Evolutionary conservation across 2,888 invertebrate species (phyloP).

Genomic region (Octonoba sinensis): DNA sequence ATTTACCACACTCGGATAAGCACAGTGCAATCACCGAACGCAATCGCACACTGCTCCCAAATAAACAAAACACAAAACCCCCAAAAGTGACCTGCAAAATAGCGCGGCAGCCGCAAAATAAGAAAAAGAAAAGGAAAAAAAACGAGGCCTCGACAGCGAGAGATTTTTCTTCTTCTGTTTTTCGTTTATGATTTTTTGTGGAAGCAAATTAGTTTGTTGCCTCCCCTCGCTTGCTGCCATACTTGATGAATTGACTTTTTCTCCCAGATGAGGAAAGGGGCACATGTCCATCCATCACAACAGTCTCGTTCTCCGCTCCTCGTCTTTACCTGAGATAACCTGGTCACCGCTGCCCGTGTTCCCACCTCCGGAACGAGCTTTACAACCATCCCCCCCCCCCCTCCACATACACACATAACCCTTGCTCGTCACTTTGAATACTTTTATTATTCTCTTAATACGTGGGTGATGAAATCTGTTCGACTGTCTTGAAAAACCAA

Average conservation of each 20-base stretch:
- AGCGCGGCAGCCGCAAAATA: background rate
- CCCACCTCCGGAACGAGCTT: background rate
- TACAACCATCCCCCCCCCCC: background rate
- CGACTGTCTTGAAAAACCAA: no score
- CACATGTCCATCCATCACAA: constrained; percentile 29
- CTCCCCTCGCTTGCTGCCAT: constrained; percentile 17
- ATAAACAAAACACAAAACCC: background rate
- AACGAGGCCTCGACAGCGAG: background rate
- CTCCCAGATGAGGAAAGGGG: constrained; percentile 18
- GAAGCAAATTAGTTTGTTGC: constrained; percentile 57
- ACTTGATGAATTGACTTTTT: constrained; percentile 59
- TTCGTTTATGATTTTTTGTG: constrained; percentile 8
- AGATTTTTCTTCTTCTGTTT: background rate
- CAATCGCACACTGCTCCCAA: background rate
- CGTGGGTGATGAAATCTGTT: no score
- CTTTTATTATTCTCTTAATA: no score
- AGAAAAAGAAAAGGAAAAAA: background rate
- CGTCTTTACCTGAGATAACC: constrained; percentile 36
- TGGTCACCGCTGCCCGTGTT: no score
- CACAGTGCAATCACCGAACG: no score
- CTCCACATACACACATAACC: no score
- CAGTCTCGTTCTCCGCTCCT: constrained; percentile 33
- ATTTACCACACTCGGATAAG: no score
- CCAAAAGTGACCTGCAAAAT: background rate
- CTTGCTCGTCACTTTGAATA: no score